phyloP scores from a whole-genome alignment of 2,888 invertebrate genomes.

The Sinotaia quadrata region DNA sequence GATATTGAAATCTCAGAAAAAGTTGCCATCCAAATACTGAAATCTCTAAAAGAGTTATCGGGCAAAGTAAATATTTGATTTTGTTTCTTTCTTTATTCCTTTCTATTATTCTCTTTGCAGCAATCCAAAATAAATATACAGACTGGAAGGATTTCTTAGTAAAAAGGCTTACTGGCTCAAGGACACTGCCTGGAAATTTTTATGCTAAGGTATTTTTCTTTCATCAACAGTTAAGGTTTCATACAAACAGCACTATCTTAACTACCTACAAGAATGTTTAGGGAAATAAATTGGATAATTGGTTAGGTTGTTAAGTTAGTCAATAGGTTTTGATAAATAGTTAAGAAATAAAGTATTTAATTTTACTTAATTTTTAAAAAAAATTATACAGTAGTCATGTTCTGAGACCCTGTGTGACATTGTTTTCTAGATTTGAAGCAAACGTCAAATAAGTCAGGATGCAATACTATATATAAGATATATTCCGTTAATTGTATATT shows the following conservation, averaged over 20 bases:
- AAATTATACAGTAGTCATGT: too few relatives aligned
- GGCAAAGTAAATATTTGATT: too few relatives aligned
- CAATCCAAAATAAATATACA: constrained; percentile 91
- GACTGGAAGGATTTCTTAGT: constrained; percentile 98
- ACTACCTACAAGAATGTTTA: too few relatives aligned
- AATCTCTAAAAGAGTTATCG: too few relatives aligned
- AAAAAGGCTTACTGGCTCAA: constrained; percentile 92
- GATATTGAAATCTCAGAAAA: too few relatives aligned
- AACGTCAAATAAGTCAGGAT: not conserved
- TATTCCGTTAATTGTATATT: not conserved
- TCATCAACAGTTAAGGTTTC: too few relatives aligned
- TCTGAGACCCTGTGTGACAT: too few relatives aligned
- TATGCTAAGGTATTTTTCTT: constrained; percentile 89
- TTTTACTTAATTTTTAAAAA: too few relatives aligned
- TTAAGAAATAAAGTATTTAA: not conserved
- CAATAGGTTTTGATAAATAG: not conserved
- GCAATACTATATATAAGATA: not conserved
- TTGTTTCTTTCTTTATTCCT: too few relatives aligned
- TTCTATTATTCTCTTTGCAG: constrained; percentile 65
- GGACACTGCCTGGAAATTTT: constrained; percentile 94
- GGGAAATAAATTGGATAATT: not conserved
- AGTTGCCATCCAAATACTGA: too few relatives aligned
- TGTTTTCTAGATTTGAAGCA: not conserved
- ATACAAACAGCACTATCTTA: too few relatives aligned
- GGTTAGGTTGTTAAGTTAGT: not conserved